These are phyloP conservation scores for Morone saxatilis DNA, from an alignment of 2,113 vertebrate genomes.

Conservation along the genomic window DNA sequence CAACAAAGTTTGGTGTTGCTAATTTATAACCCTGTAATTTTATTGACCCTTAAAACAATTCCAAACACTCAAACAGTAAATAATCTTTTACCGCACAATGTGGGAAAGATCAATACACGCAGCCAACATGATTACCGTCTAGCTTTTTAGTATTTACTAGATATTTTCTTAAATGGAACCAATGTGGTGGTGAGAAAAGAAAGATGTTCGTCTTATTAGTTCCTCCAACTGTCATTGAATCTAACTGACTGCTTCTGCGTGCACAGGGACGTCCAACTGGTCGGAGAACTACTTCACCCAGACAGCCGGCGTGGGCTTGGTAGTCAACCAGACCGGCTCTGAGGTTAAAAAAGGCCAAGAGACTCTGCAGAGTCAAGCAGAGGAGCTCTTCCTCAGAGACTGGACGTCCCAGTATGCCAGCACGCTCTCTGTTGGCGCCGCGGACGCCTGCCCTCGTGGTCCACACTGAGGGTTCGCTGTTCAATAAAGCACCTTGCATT, in stretches of 20 bases:
- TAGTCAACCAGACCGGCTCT: slow-evolving; percentile 85
- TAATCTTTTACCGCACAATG: neutral
- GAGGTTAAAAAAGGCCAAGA: slow-evolving; percentile 48
- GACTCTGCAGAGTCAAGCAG: slow-evolving; percentile 80
- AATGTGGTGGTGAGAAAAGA: neutral
- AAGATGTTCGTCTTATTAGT: neutral
- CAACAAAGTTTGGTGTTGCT: neutral
- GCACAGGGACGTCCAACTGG: slow-evolving; percentile 89
- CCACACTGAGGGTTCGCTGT: neutral
- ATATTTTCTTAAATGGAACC: neutral
- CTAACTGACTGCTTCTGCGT: neutral
- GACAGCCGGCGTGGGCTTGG: slow-evolving; percentile 85
- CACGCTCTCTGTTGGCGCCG: slow-evolving; percentile 45
- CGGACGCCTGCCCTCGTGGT: slow-evolving; percentile 65
- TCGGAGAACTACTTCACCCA: slow-evolving; percentile 86
- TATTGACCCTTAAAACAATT: neutral
- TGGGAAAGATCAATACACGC: neutral
- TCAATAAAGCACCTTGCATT: neutral
- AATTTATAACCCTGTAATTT: neutral
- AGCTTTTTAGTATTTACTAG: neutral
- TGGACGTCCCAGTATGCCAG: slow-evolving; percentile 80
- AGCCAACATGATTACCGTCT: neutral
- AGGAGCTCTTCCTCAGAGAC: slow-evolving; percentile 85
- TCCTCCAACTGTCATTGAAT: neutral
- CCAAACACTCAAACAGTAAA: neutral